phyloP scores from a whole-genome alignment of 2,113 vertebrate genomes.

The Protobothrops mucrosquamatus region DNA sequence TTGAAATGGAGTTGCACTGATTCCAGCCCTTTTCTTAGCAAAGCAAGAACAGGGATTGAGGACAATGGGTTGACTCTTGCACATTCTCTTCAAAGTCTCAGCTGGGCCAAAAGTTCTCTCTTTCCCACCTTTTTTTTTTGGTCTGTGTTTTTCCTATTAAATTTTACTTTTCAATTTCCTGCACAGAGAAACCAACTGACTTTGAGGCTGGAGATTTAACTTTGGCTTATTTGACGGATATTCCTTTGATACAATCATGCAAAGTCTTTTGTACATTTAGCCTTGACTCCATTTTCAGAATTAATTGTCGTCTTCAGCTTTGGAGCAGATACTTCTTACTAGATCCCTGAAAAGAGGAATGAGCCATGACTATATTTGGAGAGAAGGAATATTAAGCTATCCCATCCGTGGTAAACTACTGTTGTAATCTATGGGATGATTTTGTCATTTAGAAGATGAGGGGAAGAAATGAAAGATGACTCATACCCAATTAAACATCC shows the following conservation, averaged over 20 bases:
- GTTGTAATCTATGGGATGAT: constrained; percentile 35
- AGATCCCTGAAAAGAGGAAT: neutral
- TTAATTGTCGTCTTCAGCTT: neutral
- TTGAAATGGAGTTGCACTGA: no score
- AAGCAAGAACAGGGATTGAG: neutral
- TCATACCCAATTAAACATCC: constrained; percentile 60
- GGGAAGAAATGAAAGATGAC: constrained; percentile 37
- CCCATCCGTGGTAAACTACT: neutral
- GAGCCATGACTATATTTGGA: neutral
- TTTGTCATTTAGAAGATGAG: constrained; percentile 33
- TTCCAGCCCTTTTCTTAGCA: neutral
- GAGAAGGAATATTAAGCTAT: neutral
- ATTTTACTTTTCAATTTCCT: neutral
- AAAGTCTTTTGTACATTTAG: neutral
- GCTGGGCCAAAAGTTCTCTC: rapidly evolving
- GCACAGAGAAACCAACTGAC: neutral
- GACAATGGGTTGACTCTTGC: neutral
- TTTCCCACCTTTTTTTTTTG: neutral
- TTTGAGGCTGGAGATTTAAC: neutral
- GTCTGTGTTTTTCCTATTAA: neutral
- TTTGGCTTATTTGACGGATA: neutral
- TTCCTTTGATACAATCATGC: neutral
- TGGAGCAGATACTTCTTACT: neutral
- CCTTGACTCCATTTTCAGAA: neutral
- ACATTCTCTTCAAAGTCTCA: constrained; percentile 14